These are phyloP conservation scores for Celastrina argiolus DNA, from an alignment of 2,888 invertebrate species.

Conservation along the genomic window DNA sequence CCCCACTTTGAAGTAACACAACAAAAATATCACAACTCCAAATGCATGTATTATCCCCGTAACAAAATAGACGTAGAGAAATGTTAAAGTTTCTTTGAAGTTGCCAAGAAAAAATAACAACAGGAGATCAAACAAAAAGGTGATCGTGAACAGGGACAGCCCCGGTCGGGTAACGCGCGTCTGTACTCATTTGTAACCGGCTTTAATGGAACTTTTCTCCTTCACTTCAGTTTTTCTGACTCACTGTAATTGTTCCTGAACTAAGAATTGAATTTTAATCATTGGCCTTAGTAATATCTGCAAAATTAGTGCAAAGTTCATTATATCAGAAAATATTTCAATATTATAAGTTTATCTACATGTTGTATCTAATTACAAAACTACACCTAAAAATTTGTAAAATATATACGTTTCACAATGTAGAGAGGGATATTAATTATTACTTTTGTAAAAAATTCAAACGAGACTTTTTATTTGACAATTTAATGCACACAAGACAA, in stretches of 20 bases:
- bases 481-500: too few relatives aligned
- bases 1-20: not conserved
- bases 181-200: constrained; percentile 67
- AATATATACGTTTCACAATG: too few relatives aligned
- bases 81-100: constrained; percentile 5
- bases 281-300: too few relatives aligned
- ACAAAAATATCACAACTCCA: not conserved
- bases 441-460: too few relatives aligned
- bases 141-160: constrained; percentile 39
- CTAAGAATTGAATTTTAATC: not conserved
- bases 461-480: too few relatives aligned
- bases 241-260: constrained; percentile 55
- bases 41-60: not conserved
- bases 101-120: constrained; percentile 12
- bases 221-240: constrained; percentile 57
- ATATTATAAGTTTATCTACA: too few relatives aligned
- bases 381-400: too few relatives aligned
- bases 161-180: constrained; percentile 50
- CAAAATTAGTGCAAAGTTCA: too few relatives aligned
- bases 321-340: too few relatives aligned
- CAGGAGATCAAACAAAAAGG: constrained; percentile 29
- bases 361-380: too few relatives aligned
- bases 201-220: constrained; percentile 65
- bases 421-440: too few relatives aligned
- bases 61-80: not conserved